Evolutionary conservation across 2,888 invertebrate species (phyloP).

Genomic region (Amphipoea oculea): DNA sequence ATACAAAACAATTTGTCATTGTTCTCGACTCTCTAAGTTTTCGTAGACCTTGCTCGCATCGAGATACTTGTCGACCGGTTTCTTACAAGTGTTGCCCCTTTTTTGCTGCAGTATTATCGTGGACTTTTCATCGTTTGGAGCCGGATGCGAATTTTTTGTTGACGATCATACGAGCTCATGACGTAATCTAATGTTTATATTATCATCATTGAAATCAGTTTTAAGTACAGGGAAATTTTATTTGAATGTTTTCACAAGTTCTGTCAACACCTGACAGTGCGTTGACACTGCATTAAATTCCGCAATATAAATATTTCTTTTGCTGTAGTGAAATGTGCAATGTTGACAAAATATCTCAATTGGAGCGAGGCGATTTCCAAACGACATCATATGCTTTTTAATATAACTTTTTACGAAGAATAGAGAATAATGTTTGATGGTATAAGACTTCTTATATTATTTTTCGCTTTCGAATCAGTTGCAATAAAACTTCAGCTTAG

Average conservation of each 20-base stretch:
- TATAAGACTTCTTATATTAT: conserved; percentile 18
- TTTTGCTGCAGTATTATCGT: conserved; percentile 76
- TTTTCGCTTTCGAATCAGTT: conserved; percentile 53
- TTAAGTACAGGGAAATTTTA: conserved; percentile 67
- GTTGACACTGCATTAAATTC: conserved; percentile 49
- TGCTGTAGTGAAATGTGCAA: conserved; percentile 41
- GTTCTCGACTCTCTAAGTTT: conserved; percentile 78
- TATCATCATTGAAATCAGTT: conserved; percentile 76
- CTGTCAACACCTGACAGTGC: conserved; percentile 42
- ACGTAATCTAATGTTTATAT: conserved; percentile 82
- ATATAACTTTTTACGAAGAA: conserved; percentile 26
- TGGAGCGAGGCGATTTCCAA: conserved; percentile 70
- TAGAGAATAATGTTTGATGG: conserved; percentile 31
- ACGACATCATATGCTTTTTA: conserved; percentile 38
- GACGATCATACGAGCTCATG: conserved; percentile 75
- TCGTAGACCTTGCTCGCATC: conserved; percentile 76
- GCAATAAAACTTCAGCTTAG: conserved; percentile 61
- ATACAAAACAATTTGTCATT: conserved; percentile 78
- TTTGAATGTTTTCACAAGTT: conserved; percentile 51
- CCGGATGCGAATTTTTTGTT: conserved; percentile 86
- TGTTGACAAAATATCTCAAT: conserved; percentile 61
- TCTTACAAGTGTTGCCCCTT: conserved; percentile 70
- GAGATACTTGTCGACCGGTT: conserved; percentile 71
- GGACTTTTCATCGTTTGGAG: conserved; percentile 77
- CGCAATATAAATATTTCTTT: conserved; percentile 55